Percentiles rank a stretch among this genome's conserved stretches.
Conservation (phyloP, 2,888 invertebrate species). For the Caenorhabditis virilis region DNA sequence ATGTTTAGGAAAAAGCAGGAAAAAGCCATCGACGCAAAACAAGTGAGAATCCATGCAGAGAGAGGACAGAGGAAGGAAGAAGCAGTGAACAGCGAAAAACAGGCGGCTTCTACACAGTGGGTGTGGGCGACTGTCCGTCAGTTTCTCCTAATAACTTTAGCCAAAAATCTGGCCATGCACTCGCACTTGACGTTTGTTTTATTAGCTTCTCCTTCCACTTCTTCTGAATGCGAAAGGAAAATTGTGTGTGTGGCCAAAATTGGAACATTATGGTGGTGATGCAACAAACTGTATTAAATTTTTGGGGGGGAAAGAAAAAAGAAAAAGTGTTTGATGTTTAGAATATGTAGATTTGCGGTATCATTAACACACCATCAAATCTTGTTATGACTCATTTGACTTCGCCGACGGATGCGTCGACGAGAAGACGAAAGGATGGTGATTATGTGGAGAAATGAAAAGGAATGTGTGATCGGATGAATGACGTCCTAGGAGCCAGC, state of each 20-base stretch:
- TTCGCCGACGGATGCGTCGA: neutral
- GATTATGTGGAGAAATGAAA: neutral
- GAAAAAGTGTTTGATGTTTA: neutral
- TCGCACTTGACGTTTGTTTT: constrained; percentile 34
- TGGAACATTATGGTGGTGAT: too few relatives aligned
- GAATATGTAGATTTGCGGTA: constrained; percentile 5
- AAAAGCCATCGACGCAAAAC: too few relatives aligned
- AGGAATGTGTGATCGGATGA: neutral
- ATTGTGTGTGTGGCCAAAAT: too few relatives aligned
- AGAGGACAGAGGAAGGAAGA: neutral
- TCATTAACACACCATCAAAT: constrained; percentile 34
- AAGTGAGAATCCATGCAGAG: neutral
- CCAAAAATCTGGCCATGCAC: constrained; percentile 35
- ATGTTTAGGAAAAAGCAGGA: neutral
- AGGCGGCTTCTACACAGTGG: neutral
- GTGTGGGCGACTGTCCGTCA: neutral
- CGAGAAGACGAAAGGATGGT: neutral
- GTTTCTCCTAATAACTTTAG: constrained; percentile 29
- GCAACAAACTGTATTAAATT: neutral
- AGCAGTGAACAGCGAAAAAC: neutral
- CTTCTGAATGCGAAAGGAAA: too few relatives aligned
- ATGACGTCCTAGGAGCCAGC: neutral
- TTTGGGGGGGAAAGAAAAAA: neutral
- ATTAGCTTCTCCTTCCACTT: constrained; percentile 3
- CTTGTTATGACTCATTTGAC: constrained; percentile 25